These are phyloP conservation scores for Perizoma flavofasciatum DNA, from an alignment of 2,888 invertebrate genomes.

Conservation along the genomic window DNA sequence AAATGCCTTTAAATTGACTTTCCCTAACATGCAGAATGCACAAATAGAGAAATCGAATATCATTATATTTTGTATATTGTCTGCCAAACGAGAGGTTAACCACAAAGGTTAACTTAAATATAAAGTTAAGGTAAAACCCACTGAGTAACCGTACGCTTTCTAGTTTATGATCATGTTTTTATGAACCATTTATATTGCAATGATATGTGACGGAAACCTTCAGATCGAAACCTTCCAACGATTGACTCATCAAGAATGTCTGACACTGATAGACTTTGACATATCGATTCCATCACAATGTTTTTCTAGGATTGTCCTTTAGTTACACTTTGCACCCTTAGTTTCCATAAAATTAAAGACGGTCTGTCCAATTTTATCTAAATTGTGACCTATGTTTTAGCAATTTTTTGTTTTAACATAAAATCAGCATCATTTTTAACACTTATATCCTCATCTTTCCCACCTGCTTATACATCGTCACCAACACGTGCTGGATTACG, in stretches of 20 bases:
- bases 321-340: background rate
- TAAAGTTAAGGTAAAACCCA: conserved; percentile 32
- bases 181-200: conserved; percentile 7
- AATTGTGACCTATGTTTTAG: conserved; percentile 14
- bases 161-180: conserved; percentile 17
- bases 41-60: conserved; percentile 31
- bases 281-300: background rate
- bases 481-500: conserved; percentile 26
- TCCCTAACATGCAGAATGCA: conserved; percentile 22
- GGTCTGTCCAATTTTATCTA: background rate
- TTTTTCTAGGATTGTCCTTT: conserved; percentile 2
- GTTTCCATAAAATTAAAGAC: conserved; percentile 2
- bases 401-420: conserved; percentile 14
- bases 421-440: background rate
- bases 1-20: conserved; percentile 22
- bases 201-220: conserved; percentile 17
- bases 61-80: conserved; percentile 13
- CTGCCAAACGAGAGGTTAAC: conserved; percentile 24
- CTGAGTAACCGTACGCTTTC: conserved; percentile 30
- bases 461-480: conserved; percentile 20
- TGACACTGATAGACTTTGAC: conserved; percentile 7
- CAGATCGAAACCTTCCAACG: conserved; percentile 10
- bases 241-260: conserved; percentile 22
- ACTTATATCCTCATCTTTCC: background rate
- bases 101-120: conserved; percentile 31